Conservation (phyloP, 2,113 vertebrate genomes). For the Labeo catla region DNA sequence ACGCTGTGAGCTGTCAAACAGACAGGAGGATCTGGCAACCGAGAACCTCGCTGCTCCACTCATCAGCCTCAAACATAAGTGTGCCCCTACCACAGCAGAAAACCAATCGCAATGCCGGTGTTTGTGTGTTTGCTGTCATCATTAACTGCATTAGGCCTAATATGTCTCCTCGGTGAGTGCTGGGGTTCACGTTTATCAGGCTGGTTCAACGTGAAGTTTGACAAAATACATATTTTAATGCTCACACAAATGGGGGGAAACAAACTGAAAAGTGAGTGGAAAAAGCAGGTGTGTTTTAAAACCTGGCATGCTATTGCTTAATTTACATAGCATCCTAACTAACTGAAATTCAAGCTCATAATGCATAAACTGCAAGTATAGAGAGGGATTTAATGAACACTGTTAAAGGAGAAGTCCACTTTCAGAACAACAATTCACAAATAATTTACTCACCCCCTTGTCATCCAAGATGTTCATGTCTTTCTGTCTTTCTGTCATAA, state of each 20-base stretch:
- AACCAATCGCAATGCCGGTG: background rate
- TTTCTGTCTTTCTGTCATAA: too few species aligned
- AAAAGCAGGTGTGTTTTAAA: background rate
- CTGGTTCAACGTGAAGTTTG: background rate
- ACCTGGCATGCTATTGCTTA: background rate
- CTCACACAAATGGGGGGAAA: background rate
- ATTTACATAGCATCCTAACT: too few species aligned
- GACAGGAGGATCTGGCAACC: slow-evolving; percentile 13
- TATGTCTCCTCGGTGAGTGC: background rate
- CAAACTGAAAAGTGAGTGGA: background rate
- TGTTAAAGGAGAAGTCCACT: too few species aligned
- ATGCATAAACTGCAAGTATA: too few species aligned
- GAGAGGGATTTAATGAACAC: too few species aligned
- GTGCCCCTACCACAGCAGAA: background rate
- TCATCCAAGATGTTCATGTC: too few species aligned
- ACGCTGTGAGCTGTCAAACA: slow-evolving; percentile 7
- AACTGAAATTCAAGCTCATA: too few species aligned
- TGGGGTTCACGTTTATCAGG: background rate
- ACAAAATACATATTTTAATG: background rate
- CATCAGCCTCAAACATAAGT: slow-evolving; percentile 24
- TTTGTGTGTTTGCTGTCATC: slow-evolving; percentile 3
- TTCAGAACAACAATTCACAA: too few species aligned
- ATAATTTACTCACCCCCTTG: too few species aligned
- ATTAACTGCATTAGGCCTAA: slow-evolving; percentile 6
- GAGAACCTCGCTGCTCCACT: background rate